These are phyloP conservation scores for Melozone crissalis DNA, from an alignment of 2,113 vertebrate genomes.

Conservation along the genomic window DNA sequence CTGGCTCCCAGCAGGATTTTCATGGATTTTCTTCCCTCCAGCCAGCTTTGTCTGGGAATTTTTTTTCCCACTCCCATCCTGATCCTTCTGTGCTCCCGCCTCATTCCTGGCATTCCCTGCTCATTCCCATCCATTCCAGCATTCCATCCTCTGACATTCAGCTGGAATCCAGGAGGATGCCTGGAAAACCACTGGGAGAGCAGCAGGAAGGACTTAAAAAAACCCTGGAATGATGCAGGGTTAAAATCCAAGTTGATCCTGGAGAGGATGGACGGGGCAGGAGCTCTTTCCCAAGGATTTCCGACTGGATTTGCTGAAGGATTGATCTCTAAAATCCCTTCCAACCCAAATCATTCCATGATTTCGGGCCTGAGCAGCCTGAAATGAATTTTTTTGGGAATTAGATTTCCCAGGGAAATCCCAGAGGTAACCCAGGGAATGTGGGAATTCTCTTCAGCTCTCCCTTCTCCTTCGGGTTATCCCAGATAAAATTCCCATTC, in stretches of 20 bases:
- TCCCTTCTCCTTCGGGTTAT: background rate
- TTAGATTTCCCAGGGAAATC: no score
- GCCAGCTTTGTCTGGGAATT: background rate
- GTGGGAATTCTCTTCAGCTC: background rate
- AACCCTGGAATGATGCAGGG: rapidly evolving
- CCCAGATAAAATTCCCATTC: background rate
- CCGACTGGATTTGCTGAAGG: background rate
- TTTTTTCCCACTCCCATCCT: background rate
- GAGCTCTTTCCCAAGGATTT: background rate
- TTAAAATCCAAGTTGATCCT: background rate
- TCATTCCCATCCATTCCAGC: background rate
- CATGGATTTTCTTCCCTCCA: background rate
- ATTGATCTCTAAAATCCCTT: background rate
- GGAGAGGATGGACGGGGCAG: background rate
- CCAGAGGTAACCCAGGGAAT: background rate
- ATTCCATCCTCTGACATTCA: rapidly evolving
- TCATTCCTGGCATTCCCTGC: background rate
- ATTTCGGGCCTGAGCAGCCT: background rate
- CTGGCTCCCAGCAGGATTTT: background rate
- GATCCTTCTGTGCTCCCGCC: background rate
- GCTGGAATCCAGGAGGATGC: rapidly evolving
- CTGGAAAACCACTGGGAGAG: background rate
- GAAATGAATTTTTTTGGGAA: background rate
- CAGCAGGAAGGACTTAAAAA: background rate
- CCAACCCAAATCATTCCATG: background rate